phyloP scores from a whole-genome alignment of 2,797 vertebrate genomes.

The Amblyopsis hoosieri region DNA sequence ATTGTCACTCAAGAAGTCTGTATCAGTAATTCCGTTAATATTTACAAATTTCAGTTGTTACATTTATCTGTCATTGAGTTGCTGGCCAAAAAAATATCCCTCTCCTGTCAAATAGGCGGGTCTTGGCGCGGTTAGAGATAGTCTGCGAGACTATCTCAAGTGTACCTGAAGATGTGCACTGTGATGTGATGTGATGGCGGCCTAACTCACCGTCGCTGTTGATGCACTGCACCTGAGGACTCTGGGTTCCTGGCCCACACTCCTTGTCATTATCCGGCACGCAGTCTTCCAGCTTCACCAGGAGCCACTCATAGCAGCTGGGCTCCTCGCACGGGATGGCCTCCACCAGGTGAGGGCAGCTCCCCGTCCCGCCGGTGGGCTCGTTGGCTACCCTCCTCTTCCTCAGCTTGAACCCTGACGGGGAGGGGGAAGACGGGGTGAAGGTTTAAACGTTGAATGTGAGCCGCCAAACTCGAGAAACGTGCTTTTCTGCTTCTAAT shows the following conservation, averaged over 20 bases:
- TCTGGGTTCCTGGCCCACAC: constrained; percentile 90
- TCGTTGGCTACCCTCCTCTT: constrained; percentile 88
- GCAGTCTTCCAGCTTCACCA: constrained; percentile 85
- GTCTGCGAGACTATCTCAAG: no score
- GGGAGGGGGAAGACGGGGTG: not conserved
- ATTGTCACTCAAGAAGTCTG: no score
- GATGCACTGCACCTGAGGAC: constrained; percentile 88
- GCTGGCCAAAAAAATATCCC: no score
- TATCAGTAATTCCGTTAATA: no score
- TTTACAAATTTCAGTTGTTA: no score
- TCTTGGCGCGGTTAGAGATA: no score
- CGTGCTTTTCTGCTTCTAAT: constrained; percentile 12
- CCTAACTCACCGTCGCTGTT: constrained; percentile 88
- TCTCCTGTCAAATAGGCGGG: no score
- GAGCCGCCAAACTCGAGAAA: not conserved
- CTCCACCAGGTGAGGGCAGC: constrained; percentile 91
- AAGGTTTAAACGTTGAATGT: not conserved
- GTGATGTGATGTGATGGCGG: not conserved
- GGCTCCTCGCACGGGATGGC: constrained; percentile 96
- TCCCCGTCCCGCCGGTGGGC: constrained; percentile 86
- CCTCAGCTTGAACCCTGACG: constrained; percentile 91
- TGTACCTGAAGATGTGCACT: no score
- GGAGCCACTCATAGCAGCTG: constrained; percentile 92
- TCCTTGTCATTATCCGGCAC: constrained; percentile 88
- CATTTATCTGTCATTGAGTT: no score